Percentiles rank a stretch among this genome's conserved stretches.
Conservation (phyloP, 2,888 invertebrate genomes). For the Sinhomidia bicolor region DNA sequence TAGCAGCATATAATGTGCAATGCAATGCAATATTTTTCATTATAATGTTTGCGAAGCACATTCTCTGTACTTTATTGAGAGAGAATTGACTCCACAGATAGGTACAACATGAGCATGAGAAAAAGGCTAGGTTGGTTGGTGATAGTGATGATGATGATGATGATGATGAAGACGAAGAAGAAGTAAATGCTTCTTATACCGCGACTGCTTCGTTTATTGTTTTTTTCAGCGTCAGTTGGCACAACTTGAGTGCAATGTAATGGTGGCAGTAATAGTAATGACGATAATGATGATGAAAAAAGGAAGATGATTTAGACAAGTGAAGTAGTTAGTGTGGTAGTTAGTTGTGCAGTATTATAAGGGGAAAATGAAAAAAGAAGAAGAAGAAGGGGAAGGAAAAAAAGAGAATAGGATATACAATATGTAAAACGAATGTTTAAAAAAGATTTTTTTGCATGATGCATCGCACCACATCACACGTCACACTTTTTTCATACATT, state of each 20-base stretch:
- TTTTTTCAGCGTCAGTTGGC: conserved; percentile 70
- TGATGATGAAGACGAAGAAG: neutral
- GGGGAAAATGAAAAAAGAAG: neutral
- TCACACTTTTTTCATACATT: conserved; percentile 65
- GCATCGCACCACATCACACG: conserved; percentile 63
- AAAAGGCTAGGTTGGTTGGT: conserved; percentile 39
- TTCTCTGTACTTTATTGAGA: neutral
- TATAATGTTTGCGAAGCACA: neutral
- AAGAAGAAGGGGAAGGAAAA: conserved; percentile 30
- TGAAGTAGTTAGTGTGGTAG: conserved; percentile 50
- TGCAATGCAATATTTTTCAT: conserved; percentile 41
- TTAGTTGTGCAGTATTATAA: neutral
- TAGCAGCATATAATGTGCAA: conserved; percentile 40
- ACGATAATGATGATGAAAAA: conserved; percentile 50
- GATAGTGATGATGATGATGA: neutral
- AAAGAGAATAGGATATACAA: conserved; percentile 15
- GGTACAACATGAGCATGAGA: conserved; percentile 54
- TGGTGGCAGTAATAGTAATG: conserved; percentile 12
- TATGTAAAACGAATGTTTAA: conserved; percentile 23
- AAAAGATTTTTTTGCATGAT: conserved; percentile 62
- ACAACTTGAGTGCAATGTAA: conserved; percentile 65
- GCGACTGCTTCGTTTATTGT: conserved; percentile 21
- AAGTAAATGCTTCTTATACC: conserved; percentile 27
- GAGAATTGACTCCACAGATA: neutral
- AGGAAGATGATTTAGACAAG: conserved; percentile 71